Evolutionary conservation across 2,797 vertebrate species (phyloP).

Genomic region (Lacerta agilis): DNA sequence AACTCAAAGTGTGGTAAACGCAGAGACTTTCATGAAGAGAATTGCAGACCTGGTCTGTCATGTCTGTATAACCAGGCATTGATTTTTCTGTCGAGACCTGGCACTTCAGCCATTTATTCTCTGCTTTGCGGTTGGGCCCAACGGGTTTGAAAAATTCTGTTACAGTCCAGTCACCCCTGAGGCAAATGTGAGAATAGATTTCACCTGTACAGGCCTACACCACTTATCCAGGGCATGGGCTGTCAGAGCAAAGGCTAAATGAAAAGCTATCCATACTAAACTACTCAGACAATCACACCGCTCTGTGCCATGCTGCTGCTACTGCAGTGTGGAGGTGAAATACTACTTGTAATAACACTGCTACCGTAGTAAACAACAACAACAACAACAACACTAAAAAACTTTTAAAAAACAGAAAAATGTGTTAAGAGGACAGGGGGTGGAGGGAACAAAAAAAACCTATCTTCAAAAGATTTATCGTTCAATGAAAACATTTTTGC

Average conservation of each 20-base stretch:
- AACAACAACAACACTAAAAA: background rate
- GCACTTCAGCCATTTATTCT: slow-evolving; percentile 99
- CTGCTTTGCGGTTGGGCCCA: slow-evolving; percentile 97
- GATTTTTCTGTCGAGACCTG: slow-evolving; percentile 99
- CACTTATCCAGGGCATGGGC: slow-evolving; percentile 92
- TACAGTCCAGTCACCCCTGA: slow-evolving; percentile 97
- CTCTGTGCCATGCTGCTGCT: slow-evolving; percentile 67
- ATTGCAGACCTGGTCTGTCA: slow-evolving; percentile 88
- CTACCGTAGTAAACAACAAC: slow-evolving; percentile 51
- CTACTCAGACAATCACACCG: slow-evolving; percentile 77
- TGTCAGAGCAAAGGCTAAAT: slow-evolving; percentile 94
- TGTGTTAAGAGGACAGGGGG: slow-evolving; percentile 34
- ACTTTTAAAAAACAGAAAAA: background rate
- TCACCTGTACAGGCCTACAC: slow-evolving; percentile 95
- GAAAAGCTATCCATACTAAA: slow-evolving; percentile 91
- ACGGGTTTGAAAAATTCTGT: slow-evolving; percentile 99
- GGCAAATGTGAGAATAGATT: slow-evolving; percentile 95
- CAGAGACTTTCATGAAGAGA: slow-evolving; percentile 75
- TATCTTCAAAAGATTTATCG: background rate
- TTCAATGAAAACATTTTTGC: background rate
- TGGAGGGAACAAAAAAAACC: slow-evolving; percentile 34
- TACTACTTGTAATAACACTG: slow-evolving; percentile 61
- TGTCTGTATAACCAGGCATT: slow-evolving; percentile 99
- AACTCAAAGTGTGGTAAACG: slow-evolving; percentile 67
- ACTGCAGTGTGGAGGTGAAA: slow-evolving; percentile 45